Base-by-base conservation (phyloP, 2,888 invertebrate species). In the Netelia melanura region DNA sequence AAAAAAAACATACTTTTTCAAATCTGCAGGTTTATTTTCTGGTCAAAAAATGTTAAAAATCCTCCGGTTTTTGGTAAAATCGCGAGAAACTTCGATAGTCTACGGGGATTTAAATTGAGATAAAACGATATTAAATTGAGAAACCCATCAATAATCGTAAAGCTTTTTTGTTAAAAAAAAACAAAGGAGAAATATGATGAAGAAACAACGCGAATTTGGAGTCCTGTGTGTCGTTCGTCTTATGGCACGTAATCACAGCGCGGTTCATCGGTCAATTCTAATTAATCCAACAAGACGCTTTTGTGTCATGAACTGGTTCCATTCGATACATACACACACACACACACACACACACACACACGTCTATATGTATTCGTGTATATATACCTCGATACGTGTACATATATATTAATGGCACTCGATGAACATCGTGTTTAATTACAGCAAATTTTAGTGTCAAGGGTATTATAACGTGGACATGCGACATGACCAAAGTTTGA, bases 371-470 rank as follows among this genome's bases (percentile, higher is more conserved):
- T 23, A 61, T 14, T 44, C n/a, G 21, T 30, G 43, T 48, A 38
- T 14, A 64, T 14, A 38, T 43, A 38, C 30, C n/a, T 62, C 48
- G 25, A 23, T 9, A 11, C 2, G 10, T 67, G 21, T 17, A 54
- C 17, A 65, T 43, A 54, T 17, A 76, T 30, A 65, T 17, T 44
- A 67, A 52, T 70, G 11, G 52, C 68, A 70, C 68, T 52, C 17
- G 38, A 72, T 43, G 72, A 70, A 48, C 17, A 78, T 52, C 72
- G 38, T 8, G 17, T 71, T 52, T 38, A 76, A 74, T 78, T 85
- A 74, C 72, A 85, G 77, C 64, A 58, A 72, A 70, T 79, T 83
- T 83, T 43, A 71, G 48, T 85, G 82, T 79, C 85, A 85, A 79
- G 77, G 85, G 74, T 82, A 62, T 48, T 48, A 48, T 11, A 48